These are phyloP conservation scores for Pseudochirops corinnae DNA, from an alignment of 2,797 vertebrate genomes.

Conservation along the genomic window DNA sequence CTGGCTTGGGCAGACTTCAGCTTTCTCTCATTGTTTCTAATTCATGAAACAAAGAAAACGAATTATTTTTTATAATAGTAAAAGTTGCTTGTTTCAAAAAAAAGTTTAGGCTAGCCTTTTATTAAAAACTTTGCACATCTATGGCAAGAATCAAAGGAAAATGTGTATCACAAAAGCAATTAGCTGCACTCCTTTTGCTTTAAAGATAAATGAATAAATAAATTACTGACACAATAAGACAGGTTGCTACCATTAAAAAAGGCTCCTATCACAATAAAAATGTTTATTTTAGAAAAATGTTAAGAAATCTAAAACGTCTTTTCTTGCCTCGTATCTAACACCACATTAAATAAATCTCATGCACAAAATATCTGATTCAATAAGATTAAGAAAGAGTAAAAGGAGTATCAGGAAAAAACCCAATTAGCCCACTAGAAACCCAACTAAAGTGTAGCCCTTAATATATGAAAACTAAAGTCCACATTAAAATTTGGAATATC, in stretches of 20 bases:
- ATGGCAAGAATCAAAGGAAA: conserved; percentile 74
- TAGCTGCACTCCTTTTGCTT: conserved; percentile 66
- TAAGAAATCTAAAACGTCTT: conserved; percentile 39
- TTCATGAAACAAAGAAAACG: conserved; percentile 85
- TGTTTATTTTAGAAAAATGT: conserved; percentile 33
- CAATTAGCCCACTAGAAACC: conserved; percentile 8
- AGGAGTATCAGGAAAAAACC: not conserved
- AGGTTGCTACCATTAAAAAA: conserved; percentile 56
- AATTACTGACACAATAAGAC: conserved; percentile 61
- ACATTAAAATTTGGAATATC: not conserved
- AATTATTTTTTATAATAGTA: conserved; percentile 87
- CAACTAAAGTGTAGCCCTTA: not conserved
- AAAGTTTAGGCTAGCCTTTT: conserved; percentile 64
- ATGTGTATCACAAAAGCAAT: conserved; percentile 74
- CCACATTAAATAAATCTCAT: conserved; percentile 40
- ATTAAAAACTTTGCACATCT: conserved; percentile 69
- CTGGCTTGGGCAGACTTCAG: conserved; percentile 88
- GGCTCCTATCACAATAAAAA: conserved; percentile 21
- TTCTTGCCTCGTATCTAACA: not conserved
- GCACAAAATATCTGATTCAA: conserved; percentile 10
- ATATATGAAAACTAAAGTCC: not conserved
- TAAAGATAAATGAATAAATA: conserved; percentile 75
- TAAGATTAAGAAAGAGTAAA: not conserved
- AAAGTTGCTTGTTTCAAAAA: conserved; percentile 83
- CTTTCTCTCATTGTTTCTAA: conserved; percentile 87